These are phyloP conservation scores for Melanostoma mellinum DNA, from an alignment of 2,888 invertebrate species.

Conservation along the genomic window DNA sequence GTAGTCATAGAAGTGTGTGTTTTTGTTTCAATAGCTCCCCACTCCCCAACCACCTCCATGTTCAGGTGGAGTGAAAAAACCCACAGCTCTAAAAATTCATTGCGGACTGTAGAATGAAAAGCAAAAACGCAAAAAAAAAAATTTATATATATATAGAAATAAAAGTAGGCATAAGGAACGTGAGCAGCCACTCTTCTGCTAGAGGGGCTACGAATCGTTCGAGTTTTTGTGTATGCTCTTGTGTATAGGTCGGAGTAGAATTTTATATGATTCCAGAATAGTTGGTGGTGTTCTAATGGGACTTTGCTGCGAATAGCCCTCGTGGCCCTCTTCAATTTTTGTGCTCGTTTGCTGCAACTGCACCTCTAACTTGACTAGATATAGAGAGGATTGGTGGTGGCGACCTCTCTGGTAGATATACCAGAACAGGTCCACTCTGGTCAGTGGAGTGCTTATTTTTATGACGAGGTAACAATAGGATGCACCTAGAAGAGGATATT, in stretches of 20 bases:
- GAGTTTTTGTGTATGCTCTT: constrained; percentile 31
- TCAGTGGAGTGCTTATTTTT: constrained; percentile 55
- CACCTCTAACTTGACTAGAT: constrained; percentile 79
- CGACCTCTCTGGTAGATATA: constrained; percentile 38
- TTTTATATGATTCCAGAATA: constrained; percentile 64
- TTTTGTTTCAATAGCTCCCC: constrained; percentile 43
- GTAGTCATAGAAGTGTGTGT: constrained; percentile 24
- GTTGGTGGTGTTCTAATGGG: constrained; percentile 65
- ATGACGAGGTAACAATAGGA: constrained; percentile 66
- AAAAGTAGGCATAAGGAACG: constrained; percentile 23
- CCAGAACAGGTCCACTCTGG: constrained; percentile 45
- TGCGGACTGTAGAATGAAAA: constrained; percentile 32
- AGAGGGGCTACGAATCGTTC: background rate
- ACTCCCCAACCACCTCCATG: constrained; percentile 28
- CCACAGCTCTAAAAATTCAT: constrained; percentile 61
- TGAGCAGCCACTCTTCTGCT: constrained; percentile 18
- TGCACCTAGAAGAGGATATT: constrained; percentile 53
- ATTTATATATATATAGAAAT: background rate
- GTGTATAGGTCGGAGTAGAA: constrained; percentile 49
- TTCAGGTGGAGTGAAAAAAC: constrained; percentile 27
- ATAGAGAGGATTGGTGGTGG: constrained; percentile 74
- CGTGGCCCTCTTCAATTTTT: constrained; percentile 61
- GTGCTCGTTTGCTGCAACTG: constrained; percentile 66
- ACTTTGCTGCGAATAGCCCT: constrained; percentile 44
- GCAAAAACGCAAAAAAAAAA: constrained; percentile 12